A percentile compares a stretch with the other conserved stretches of the same genome.
Conservation (phyloP, 2,797 vertebrate species). For the Avahi laniger region DNA sequence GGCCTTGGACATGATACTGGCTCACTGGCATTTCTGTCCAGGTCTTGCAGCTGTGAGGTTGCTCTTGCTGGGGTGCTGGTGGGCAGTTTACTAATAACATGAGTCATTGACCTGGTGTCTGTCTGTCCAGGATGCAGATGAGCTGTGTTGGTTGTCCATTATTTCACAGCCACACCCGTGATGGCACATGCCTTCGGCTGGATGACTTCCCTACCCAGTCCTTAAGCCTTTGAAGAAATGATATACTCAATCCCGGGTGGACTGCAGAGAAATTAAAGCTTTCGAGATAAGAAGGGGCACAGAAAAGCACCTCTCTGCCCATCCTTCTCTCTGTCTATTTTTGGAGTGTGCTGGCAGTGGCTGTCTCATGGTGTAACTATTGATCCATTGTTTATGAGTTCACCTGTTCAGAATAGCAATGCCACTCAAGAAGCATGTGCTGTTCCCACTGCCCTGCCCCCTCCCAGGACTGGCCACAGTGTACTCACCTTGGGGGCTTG, state of each 20-base stretch:
- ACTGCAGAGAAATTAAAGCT: neutral
- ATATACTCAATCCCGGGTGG: neutral
- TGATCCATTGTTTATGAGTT: constrained; percentile 68
- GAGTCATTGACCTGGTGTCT: neutral
- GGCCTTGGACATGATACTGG: neutral
- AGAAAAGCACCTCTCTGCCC: constrained; percentile 12
- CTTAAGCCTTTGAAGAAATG: neutral
- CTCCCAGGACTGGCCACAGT: neutral
- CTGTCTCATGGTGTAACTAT: neutral
- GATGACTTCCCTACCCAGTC: neutral
- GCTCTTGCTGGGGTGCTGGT: neutral
- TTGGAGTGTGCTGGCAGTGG: neutral
- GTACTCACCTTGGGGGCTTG: neutral
- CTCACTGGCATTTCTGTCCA: neutral
- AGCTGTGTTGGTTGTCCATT: neutral
- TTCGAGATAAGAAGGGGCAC: constrained; percentile 36
- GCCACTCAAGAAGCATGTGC: neutral
- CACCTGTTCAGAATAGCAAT: constrained; percentile 68
- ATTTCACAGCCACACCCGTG: neutral
- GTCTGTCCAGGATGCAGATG: neutral
- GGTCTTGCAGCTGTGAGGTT: no score
- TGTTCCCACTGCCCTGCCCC: neutral
- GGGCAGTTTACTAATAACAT: neutral
- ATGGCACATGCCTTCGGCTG: neutral
- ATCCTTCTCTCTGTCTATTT: constrained; percentile 1